Evolutionary conservation across 2,797 vertebrate species (phyloP).

Genomic region (Aphelocoma californica): DNA sequence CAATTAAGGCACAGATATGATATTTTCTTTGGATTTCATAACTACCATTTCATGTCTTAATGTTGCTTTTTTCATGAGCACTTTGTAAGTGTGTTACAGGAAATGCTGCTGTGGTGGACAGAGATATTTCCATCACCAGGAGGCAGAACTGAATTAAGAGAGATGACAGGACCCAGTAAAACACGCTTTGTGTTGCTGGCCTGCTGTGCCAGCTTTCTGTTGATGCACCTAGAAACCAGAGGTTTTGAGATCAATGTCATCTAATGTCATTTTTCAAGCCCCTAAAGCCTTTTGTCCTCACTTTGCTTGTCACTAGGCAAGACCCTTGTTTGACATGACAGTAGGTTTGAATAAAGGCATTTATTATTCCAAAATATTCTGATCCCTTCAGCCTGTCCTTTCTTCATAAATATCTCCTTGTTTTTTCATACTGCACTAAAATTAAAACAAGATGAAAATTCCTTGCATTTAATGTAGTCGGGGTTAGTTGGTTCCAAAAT

Average conservation of each 20-base stretch:
- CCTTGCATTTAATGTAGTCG: not conserved
- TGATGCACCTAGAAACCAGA: conserved; percentile 10
- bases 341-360: conserved; percentile 11
- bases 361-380: conserved; percentile 25
- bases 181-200: not conserved
- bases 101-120: not conserved
- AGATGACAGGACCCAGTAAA: not conserved
- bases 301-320: conserved; percentile 5
- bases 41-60: not conserved
- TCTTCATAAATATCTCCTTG: not conserved
- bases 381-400: not conserved
- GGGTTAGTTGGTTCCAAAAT: not conserved
- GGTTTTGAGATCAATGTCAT: not conserved
- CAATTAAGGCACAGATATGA: not conserved
- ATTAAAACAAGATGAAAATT: not conserved
- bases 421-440: not conserved
- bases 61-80: not conserved
- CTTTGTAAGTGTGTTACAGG: not conserved
- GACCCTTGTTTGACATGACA: conserved; percentile 11
- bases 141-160: not conserved
- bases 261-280: conserved; percentile 18
- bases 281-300: conserved; percentile 38
- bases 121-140: not conserved
- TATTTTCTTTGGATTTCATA: not conserved
- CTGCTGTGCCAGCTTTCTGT: not conserved